phyloP scores from a whole-genome alignment of 2,113 vertebrate genomes.

The Cebidichthys violaceus region DNA sequence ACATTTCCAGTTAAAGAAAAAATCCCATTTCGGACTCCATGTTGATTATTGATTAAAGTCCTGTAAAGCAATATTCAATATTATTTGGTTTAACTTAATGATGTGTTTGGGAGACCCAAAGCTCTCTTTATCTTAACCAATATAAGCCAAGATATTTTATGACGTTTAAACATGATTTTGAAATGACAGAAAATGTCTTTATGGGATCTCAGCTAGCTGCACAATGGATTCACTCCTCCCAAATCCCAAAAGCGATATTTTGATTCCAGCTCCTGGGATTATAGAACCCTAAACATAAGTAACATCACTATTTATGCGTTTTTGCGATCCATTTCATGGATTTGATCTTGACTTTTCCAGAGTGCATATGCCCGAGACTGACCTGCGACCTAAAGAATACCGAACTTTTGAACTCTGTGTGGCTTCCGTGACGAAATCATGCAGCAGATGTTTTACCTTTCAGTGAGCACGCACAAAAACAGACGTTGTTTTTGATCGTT shows the following conservation, averaged over 20 bases:
- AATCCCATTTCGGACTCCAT: neutral
- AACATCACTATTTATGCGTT: neutral
- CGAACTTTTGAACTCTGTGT: slow-evolving; percentile 15
- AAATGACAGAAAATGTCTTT: neutral
- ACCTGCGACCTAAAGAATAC: neutral
- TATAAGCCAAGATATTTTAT: neutral
- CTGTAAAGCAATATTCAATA: neutral
- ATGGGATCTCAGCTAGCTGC: too few species aligned
- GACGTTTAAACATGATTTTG: neutral
- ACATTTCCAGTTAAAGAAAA: neutral
- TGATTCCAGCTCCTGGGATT: neutral
- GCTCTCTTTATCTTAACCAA: neutral
- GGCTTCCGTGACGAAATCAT: slow-evolving; percentile 8
- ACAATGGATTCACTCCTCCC: neutral
- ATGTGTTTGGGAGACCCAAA: neutral
- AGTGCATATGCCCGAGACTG: neutral
- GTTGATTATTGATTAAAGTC: neutral
- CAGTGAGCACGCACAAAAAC: slow-evolving; percentile 8
- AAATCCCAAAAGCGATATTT: neutral
- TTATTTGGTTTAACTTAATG: neutral
- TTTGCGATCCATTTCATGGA: neutral
- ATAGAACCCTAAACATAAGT: neutral
- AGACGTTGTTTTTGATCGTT: slow-evolving; percentile 49
- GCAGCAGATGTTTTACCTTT: slow-evolving; percentile 8
- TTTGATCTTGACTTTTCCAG: neutral